phyloP scores from a whole-genome alignment of 2,797 vertebrate species.

The Limosa lapponica region DNA sequence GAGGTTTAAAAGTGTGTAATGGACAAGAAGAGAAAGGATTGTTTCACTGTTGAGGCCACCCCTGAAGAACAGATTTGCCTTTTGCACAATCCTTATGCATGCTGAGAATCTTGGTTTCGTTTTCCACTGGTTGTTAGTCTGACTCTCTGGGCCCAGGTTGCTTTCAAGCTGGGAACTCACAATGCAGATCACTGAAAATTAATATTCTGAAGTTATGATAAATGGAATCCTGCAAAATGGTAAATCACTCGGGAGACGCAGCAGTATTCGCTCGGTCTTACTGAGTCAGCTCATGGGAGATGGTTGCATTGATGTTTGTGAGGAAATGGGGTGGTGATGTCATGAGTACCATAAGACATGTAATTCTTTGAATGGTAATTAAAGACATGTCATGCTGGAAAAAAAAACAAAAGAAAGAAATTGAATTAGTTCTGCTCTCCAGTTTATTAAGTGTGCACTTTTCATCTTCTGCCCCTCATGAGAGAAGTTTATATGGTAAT shows the following conservation, averaged over 20 bases:
- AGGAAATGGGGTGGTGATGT: neutral
- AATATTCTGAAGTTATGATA: neutral
- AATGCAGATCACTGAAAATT: neutral
- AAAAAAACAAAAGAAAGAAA: neutral
- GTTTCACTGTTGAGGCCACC: neutral
- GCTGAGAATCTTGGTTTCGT: neutral
- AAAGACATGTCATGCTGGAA: neutral
- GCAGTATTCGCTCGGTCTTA: fast-evolving
- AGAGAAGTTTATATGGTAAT: neutral
- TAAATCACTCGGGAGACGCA: neutral
- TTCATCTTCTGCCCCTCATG: neutral
- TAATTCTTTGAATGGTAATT: neutral
- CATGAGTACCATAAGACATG: fast-evolving
- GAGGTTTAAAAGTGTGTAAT: neutral
- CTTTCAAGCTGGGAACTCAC: neutral
- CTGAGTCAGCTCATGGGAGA: neutral
- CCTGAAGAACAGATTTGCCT: neutral
- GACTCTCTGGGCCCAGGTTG: neutral
- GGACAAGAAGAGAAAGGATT: neutral
- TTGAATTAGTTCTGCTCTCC: neutral
- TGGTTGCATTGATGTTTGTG: neutral
- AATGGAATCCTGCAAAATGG: neutral
- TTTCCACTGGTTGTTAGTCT: neutral
- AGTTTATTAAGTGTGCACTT: neutral
- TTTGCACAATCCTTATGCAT: neutral